Base-by-base conservation (phyloP, 64 coral and sea anemone genomes). In the Porites australiensis region DNA sequence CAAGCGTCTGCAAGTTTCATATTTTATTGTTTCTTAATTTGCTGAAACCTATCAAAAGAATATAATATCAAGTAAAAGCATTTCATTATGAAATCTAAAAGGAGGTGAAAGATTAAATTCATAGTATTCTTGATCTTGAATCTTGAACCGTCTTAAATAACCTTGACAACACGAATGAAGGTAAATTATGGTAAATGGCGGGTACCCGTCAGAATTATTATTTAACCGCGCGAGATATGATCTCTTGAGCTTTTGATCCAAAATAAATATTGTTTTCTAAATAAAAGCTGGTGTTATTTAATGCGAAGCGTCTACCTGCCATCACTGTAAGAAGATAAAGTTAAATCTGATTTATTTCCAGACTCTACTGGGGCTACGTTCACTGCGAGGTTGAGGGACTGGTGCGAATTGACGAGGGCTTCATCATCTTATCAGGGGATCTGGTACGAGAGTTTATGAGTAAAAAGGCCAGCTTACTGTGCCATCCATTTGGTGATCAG, bases 401-500 rank as follows among this genome's bases (percentile, higher is more conserved):
- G 64, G 88, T 98, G 5, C 87, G 97, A 77, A 85, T 94, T 5
- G 97, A 98, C 78, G 97, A 98, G 14, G 97, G 94, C 8, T 98
- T 98, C 48, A 46, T 98, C 23, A 72, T 98, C 37, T 54, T 98
- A 43, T 93, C 94, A 58, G 82, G 60, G 13, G 91, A 93, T 46
- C 72, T 98, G 15, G 88, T 95, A 6, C 27, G 79, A 51, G 91
- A 96, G 22, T 98, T 98, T 57, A 80, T 96, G 19, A 72, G 88
- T 19, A 93, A 88, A 18, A 93, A 91, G 72, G 51, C 77, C 46
- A 77, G 58, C 14, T 89, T 98, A 48, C 61, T 98, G 55, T 98
- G 97, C 57, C 97, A 98, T 84, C 97, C 97, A 1, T 98, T 81
- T 59, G 97, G 97, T 5, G 97, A 98, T 48, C 97, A 98, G 61